Conservation (phyloP, 2,888 invertebrate species). For the Tubiluchus corallicola region DNA sequence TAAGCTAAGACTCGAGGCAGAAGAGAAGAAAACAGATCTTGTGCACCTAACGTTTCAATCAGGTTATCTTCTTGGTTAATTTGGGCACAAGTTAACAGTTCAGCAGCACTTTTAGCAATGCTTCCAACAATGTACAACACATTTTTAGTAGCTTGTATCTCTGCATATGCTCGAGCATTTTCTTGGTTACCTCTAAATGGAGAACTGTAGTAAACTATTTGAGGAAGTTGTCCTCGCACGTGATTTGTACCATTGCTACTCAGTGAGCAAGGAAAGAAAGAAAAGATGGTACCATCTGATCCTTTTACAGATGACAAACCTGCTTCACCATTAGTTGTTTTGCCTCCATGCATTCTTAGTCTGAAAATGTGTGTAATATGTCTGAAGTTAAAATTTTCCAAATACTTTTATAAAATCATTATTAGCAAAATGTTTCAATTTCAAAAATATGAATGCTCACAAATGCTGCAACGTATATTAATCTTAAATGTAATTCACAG, state of each 20-base stretch:
- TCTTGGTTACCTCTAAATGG: conserved; percentile 40
- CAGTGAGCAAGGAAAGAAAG: conserved; percentile 71
- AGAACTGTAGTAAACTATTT: conserved; percentile 59
- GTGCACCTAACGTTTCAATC: conserved; percentile 36
- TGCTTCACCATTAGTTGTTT: conserved; percentile 85
- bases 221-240: conserved; percentile 81
- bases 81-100: conserved; percentile 53
- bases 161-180: conserved; percentile 38
- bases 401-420: no score
- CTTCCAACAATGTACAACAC: conserved; percentile 55
- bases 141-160: conserved; percentile 44
- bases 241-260: conserved; percentile 93
- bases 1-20: conserved; percentile 68
- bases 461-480: no score
- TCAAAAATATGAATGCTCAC: no score
- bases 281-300: conserved; percentile 75
- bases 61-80: conserved; percentile 30
- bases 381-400: no score
- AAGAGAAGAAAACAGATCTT: conserved; percentile 49
- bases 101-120: conserved; percentile 54
- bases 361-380: no score
- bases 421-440: no score
- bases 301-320: conserved; percentile 72
- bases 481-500: no score
- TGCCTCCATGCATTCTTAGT: conserved; percentile 77